Percentiles rank a stretch among this genome's conserved stretches.
These are phyloP conservation scores for Cynopterus sphinx DNA, from an alignment of 2,797 vertebrate species.

Conservation along the genomic window DNA sequence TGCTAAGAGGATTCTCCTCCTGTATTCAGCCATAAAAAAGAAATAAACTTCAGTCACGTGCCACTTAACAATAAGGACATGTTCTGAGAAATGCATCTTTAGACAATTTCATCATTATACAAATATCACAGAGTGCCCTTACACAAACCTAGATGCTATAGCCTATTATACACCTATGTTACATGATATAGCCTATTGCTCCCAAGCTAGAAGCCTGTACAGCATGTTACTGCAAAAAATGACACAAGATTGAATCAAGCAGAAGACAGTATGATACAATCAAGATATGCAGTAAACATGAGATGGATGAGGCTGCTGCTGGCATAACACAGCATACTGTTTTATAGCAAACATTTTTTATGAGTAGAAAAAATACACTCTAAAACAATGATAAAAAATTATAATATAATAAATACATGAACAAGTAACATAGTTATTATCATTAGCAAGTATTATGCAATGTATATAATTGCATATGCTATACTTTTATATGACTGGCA, in stretches of 20 bases:
- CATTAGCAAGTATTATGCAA: background rate
- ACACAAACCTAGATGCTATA: background rate
- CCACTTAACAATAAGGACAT: background rate
- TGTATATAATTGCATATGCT: background rate
- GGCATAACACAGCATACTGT: background rate
- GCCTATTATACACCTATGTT: background rate
- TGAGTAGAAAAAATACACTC: background rate
- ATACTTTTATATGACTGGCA: background rate
- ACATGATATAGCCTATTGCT: background rate
- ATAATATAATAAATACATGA: background rate
- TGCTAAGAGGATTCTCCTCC: conserved; percentile 7
- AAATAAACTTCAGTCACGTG: background rate
- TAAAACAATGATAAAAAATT: background rate
- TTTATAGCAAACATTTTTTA: background rate
- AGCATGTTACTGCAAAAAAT: background rate
- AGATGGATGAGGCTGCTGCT: background rate
- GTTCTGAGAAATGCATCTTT: background rate
- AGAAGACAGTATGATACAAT: background rate
- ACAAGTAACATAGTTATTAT: background rate
- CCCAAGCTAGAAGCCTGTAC: background rate
- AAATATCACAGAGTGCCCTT: background rate
- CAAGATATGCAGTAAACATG: background rate
- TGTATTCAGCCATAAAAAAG: background rate
- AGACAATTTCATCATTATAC: background rate
- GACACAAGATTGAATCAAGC: background rate